Evolutionary conservation across 2,888 invertebrate species (phyloP).

Genomic region (Cataglyphis cursor): DNA sequence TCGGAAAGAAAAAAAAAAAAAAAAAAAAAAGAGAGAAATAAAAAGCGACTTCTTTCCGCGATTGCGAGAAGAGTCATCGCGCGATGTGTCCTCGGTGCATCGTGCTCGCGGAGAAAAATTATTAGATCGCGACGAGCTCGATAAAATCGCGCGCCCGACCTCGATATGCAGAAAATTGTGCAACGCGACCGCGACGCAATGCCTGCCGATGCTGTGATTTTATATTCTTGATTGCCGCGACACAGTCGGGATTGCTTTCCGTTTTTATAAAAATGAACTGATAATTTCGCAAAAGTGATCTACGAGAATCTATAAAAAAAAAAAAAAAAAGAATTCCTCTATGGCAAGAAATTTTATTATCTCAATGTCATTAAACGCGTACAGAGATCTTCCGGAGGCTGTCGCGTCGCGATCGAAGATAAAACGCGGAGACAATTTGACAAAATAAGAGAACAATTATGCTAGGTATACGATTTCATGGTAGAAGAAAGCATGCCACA

Average conservation of each 20-base stretch:
- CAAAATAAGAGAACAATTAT: not conserved
- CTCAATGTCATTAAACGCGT: not conserved
- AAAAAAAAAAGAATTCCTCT: not conserved
- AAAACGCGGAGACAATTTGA: slow-evolving; percentile 12
- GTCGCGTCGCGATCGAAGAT: slow-evolving; percentile 25
- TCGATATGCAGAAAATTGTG: slow-evolving; percentile 53
- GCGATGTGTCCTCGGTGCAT: slow-evolving; percentile 51
- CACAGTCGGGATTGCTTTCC: not conserved
- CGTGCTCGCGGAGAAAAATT: slow-evolving; percentile 40
- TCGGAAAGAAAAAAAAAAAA: not conserved
- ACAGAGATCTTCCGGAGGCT: slow-evolving; percentile 2
- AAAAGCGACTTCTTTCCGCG: slow-evolving; percentile 32
- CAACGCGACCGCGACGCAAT: slow-evolving; percentile 16
- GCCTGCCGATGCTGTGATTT: slow-evolving; percentile 17
- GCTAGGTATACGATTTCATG: slow-evolving; percentile 36
- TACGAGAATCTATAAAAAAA: not conserved
- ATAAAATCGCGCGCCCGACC: slow-evolving; percentile 50
- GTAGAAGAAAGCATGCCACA: slow-evolving; percentile 52
- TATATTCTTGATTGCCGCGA: slow-evolving; percentile 5
- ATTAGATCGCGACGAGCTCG: slow-evolving; percentile 33
- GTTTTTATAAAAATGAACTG: not conserved
- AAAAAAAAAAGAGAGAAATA: not conserved
- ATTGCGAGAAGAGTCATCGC: slow-evolving; percentile 49
- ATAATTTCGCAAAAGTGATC: not conserved
- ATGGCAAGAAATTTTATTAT: not conserved